Evolutionary conservation across 2,797 vertebrate genomes (phyloP).

Genomic region (Phoebastria nigripes): DNA sequence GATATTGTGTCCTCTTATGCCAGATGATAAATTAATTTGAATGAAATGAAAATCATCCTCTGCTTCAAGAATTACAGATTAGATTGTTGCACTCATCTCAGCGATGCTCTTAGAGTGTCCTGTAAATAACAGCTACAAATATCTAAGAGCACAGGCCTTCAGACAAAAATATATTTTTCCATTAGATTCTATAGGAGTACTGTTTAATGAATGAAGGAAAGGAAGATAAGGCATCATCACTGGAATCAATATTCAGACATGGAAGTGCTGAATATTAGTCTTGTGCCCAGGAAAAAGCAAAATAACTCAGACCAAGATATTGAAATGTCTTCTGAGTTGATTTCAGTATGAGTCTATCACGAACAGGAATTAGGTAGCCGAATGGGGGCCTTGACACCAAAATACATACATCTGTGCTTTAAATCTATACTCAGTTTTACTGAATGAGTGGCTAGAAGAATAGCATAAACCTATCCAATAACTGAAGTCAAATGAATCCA

Average conservation of each 20-base stretch:
- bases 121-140: not conserved
- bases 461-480: not conserved
- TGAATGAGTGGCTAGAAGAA: not conserved
- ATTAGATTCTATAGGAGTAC: not conserved
- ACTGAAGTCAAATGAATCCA: not conserved
- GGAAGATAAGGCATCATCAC: not conserved
- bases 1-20: not conserved
- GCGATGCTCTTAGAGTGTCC: not conserved
- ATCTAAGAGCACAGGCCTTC: not conserved
- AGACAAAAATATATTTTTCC: not conserved
- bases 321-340: not conserved
- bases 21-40: slow-evolving; percentile 14
- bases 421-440: not conserved
- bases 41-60: not conserved
- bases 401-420: not conserved
- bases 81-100: not conserved
- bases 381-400: not conserved
- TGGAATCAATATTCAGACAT: not conserved
- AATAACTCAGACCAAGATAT: not conserved
- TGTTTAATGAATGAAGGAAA: not conserved
- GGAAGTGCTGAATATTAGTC: not conserved
- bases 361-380: not conserved
- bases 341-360: not conserved
- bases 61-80: not conserved
- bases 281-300: not conserved